Conservation (phyloP, 1,140 invertebrate genomes). For the Drosophila subpulchrella region DNA sequence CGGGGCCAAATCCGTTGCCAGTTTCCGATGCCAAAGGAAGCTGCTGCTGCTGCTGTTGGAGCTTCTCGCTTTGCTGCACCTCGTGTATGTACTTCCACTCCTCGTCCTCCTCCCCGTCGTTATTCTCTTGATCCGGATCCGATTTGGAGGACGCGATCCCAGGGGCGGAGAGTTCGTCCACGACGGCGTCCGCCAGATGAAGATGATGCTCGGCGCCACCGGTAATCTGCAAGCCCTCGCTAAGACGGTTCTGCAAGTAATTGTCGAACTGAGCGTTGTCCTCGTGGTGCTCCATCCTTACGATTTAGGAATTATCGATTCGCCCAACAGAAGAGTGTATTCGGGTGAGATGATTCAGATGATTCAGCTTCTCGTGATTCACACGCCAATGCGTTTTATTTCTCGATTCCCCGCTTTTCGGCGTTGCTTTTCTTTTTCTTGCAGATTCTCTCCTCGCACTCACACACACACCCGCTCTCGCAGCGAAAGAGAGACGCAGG, state of each 20-base stretch:
- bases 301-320: conserved; percentile 23
- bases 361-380: conserved; percentile 63
- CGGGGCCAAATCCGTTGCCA: conserved; percentile 29
- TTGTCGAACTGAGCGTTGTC: conserved; percentile 75
- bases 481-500: conserved; percentile 36
- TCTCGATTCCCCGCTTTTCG: conserved; percentile 49
- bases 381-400: conserved; percentile 61
- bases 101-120: conserved; percentile 68
- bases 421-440: conserved; percentile 61
- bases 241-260: conserved; percentile 70
- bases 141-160: conserved; percentile 47
- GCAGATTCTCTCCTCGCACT: conserved; percentile 65
- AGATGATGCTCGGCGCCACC: conserved; percentile 47
- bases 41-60: conserved; percentile 59
- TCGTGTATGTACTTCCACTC: conserved; percentile 83
- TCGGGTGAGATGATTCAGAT: conserved; percentile 24
- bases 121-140: conserved; percentile 14
- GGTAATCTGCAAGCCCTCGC: conserved; percentile 73
- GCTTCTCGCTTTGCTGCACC: conserved; percentile 82
- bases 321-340: conserved; percentile 37
- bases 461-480: conserved; percentile 59
- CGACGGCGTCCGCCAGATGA: conserved; percentile 43
- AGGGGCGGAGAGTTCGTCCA: conserved; percentile 50
- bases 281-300: conserved; percentile 78
- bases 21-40: conserved; percentile 2